phyloP scores from a whole-genome alignment of 2,113 vertebrate species.

The Hippolais icterina region DNA sequence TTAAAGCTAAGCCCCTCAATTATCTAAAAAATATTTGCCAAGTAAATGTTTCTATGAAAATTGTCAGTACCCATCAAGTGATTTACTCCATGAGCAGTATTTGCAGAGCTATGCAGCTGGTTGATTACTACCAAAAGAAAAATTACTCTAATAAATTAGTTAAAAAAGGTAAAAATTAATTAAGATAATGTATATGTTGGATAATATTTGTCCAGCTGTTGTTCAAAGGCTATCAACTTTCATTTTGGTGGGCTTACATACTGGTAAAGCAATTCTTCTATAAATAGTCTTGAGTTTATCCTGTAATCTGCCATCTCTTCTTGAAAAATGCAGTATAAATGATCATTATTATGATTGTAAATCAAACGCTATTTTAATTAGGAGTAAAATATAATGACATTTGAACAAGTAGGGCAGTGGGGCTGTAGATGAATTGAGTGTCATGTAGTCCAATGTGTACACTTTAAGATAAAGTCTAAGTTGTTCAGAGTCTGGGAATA shows the following conservation, averaged over 20 bases:
- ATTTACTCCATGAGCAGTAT: slow-evolving; percentile 30
- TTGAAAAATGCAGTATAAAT: slow-evolving; percentile 37
- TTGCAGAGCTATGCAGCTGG: slow-evolving; percentile 5
- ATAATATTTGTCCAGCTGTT: slow-evolving; percentile 58
- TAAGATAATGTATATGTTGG: slow-evolving; percentile 45
- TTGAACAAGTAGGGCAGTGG: neutral
- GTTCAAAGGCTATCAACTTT: slow-evolving; percentile 33
- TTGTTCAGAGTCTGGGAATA: neutral
- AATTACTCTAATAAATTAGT: slow-evolving; percentile 39
- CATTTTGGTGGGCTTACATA: slow-evolving; percentile 13
- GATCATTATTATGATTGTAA: slow-evolving; percentile 35
- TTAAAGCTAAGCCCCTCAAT: slow-evolving; percentile 23
- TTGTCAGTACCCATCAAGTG: neutral
- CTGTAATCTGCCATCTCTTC: slow-evolving; percentile 5
- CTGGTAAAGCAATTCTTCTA: neutral
- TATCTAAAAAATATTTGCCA: slow-evolving; percentile 52
- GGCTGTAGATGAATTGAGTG: neutral
- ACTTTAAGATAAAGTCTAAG: neutral
- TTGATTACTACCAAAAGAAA: slow-evolving; percentile 32
- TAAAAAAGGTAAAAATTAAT: slow-evolving; percentile 55
- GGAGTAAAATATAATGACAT: slow-evolving; percentile 17
- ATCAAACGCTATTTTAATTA: slow-evolving; percentile 44
- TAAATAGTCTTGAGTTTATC: slow-evolving; percentile 43
- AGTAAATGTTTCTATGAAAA: slow-evolving; percentile 49
- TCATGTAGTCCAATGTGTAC: neutral